A percentile compares a stretch with the other conserved stretches of the same genome.
Evolutionary conservation across 1,140 invertebrate genomes (phyloP).

Genomic region (Drosophila repleta): DNA sequence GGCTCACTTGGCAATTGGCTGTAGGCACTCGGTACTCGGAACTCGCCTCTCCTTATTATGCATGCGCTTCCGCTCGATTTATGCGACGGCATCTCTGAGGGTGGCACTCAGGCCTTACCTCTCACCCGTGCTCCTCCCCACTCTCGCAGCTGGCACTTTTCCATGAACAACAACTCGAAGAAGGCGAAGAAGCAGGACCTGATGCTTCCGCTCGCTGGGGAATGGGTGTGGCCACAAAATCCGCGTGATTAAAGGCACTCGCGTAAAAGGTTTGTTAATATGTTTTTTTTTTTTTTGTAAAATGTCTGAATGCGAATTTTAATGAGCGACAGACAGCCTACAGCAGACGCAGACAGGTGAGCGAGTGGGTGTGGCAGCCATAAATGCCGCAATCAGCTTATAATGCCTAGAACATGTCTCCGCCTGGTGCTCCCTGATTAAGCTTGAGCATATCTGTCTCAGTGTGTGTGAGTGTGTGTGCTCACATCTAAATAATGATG

Average conservation of each 20-base stretch:
- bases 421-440: not conserved
- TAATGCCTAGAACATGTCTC: conserved; percentile 31
- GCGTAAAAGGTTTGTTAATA: conserved; percentile 58
- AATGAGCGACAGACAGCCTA: conserved; percentile 50
- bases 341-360: conserved; percentile 3
- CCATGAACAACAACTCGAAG: conserved; percentile 7
- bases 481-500: conserved; percentile 39
- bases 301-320: conserved; percentile 71
- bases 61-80: conserved; percentile 39
- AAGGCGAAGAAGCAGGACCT: not conserved
- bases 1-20: conserved; percentile 52
- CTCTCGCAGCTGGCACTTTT: conserved; percentile 50
- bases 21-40: conserved; percentile 2
- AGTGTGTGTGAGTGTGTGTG: conserved; percentile 10
- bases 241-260: conserved; percentile 68
- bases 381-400: conserved; percentile 66
- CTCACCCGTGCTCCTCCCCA: no score
- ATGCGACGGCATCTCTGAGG: conserved; percentile 27
- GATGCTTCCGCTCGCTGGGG: not conserved
- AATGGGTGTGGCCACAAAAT: conserved; percentile 55
- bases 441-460: not conserved
- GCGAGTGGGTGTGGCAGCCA: conserved; percentile 13
- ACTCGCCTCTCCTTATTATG: conserved; percentile 9
- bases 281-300: conserved; percentile 57
- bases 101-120: not conserved